These are phyloP conservation scores for Dynastes hyllus DNA, from an alignment of 2,888 invertebrate genomes.

Conservation along the genomic window DNA sequence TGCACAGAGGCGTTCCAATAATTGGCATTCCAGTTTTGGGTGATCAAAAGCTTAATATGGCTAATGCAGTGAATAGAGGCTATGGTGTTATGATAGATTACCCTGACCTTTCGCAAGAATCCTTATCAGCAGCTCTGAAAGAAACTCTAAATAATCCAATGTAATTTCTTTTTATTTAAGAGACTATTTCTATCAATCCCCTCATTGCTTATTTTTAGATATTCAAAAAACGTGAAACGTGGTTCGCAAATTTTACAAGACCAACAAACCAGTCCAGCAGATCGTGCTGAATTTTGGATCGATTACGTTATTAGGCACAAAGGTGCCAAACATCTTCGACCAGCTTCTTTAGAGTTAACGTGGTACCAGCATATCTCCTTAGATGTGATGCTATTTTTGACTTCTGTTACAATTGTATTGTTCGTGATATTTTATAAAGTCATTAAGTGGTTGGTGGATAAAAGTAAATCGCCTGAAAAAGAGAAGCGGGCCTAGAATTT, in stretches of 20 bases:
- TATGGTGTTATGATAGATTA: constrained; percentile 53
- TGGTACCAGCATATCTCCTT: constrained; percentile 52
- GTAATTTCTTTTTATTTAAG: constrained; percentile 35
- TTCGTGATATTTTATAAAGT: constrained; percentile 18
- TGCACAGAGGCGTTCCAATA: constrained; percentile 46
- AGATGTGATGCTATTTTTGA: constrained; percentile 37
- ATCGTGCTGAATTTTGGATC: constrained; percentile 55
- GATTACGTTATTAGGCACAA: constrained; percentile 56
- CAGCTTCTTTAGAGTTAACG: constrained; percentile 52
- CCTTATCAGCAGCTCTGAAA: constrained; percentile 50
- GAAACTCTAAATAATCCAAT: constrained; percentile 56
- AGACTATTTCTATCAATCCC: background rate
- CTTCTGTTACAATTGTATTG: background rate
- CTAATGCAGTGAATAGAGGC: constrained; percentile 52
- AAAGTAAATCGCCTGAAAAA: background rate
- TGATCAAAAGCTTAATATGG: constrained; percentile 52
- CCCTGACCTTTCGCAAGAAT: constrained; percentile 52
- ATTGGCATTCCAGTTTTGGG: constrained; percentile 48
- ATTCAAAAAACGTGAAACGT: constrained; percentile 46
- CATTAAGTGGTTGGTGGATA: constrained; percentile 4
- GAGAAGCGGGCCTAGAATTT: too few relatives aligned
- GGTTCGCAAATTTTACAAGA: constrained; percentile 53
- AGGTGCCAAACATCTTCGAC: constrained; percentile 54
- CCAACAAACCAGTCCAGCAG: constrained; percentile 51
- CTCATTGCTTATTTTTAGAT: constrained; percentile 3